Percentiles rank a stretch among this genome's conserved stretches.
Evolutionary conservation across 2,888 invertebrate species (phyloP).

Genomic region (Eupithecia pulchellata): DNA sequence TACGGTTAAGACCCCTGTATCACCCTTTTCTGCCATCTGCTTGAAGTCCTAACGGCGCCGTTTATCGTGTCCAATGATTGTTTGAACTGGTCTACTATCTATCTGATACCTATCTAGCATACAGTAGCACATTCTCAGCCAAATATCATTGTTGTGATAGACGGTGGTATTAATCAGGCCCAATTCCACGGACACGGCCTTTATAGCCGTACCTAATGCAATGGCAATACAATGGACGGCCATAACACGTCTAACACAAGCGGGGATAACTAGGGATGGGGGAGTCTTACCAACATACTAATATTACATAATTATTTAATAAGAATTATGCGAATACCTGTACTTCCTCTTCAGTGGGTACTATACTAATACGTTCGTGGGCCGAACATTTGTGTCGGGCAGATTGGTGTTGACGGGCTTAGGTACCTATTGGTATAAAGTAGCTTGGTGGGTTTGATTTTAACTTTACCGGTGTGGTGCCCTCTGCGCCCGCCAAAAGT

Average conservation of each 20-base stretch:
- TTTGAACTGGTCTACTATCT: background rate
- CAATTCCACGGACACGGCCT: background rate
- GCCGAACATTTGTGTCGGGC: background rate
- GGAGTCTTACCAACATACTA: background rate
- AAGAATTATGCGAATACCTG: background rate
- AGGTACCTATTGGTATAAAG: too few relatives aligned
- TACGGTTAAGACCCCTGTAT: too few relatives aligned
- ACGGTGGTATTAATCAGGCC: constrained; percentile 11
- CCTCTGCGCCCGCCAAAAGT: too few relatives aligned
- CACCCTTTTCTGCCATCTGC: background rate
- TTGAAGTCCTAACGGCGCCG: too few relatives aligned
- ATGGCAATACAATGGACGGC: background rate
- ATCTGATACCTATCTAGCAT: background rate
- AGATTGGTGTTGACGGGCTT: background rate
- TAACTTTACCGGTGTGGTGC: too few relatives aligned
- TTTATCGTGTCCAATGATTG: background rate
- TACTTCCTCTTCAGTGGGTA: background rate
- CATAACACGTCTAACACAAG: background rate
- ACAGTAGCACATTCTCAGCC: background rate
- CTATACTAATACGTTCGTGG: background rate
- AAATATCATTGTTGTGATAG: constrained; percentile 4
- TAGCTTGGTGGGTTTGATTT: background rate
- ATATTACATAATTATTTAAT: too few relatives aligned
- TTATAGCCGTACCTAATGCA: background rate
- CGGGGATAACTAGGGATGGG: constrained; percentile 13